Evolutionary conservation across 2,888 invertebrate genomes (phyloP).

Genomic region (Pomacea canaliculata): DNA sequence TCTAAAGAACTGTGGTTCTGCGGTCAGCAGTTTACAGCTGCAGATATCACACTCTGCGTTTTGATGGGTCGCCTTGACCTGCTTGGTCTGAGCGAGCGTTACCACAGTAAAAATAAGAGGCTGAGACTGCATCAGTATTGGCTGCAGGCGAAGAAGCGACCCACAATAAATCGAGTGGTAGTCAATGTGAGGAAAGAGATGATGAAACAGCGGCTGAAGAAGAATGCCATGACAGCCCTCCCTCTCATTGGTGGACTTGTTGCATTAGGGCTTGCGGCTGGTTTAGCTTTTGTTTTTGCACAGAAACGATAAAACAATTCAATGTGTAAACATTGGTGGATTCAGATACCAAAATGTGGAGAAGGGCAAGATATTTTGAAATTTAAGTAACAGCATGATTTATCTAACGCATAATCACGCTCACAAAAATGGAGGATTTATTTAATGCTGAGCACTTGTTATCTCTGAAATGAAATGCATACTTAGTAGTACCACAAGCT

Average conservation of each 20-base stretch:
- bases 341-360: neutral
- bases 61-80: slow-evolving; percentile 42
- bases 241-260: slow-evolving; percentile 28
- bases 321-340: too few species aligned
- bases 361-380: neutral
- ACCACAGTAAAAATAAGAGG: slow-evolving; percentile 36
- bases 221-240: slow-evolving; percentile 22
- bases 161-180: slow-evolving; percentile 23
- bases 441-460: too few species aligned
- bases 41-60: slow-evolving; percentile 46
- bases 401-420: too few species aligned
- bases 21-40: slow-evolving; percentile 50
- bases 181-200: slow-evolving; percentile 1
- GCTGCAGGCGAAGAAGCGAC: slow-evolving; percentile 27
- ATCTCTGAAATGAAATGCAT: too few species aligned
- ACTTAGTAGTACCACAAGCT: too few species aligned
- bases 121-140: slow-evolving; percentile 45
- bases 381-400: too few species aligned
- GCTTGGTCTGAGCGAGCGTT: slow-evolving; percentile 38
- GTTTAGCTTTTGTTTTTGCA: slow-evolving; percentile 25
- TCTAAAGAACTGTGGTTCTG: slow-evolving; percentile 46
- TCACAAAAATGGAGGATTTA: too few species aligned
- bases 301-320: slow-evolving; percentile 10
- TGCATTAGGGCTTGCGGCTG: slow-evolving; percentile 28
- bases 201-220: slow-evolving; percentile 12